Conservation (phyloP, 1,140 invertebrate genomes). For the Trypoxylus dichotomus region DNA sequence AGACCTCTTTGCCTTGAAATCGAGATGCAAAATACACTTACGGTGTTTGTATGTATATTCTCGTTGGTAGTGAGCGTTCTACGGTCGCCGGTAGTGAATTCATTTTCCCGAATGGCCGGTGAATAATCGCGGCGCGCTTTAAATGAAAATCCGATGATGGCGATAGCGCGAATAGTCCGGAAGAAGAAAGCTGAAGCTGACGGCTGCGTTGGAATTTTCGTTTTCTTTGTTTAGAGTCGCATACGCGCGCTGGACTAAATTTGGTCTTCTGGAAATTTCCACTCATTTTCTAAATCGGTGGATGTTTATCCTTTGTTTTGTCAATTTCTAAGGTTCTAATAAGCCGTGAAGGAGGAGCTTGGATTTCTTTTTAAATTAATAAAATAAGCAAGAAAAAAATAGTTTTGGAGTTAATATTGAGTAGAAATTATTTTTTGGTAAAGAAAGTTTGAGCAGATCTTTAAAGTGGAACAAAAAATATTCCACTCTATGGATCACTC, state of each 20-base stretch:
- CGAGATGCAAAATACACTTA: constrained; percentile 33
- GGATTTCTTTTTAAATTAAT: too few species aligned
- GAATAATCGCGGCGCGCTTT: background rate
- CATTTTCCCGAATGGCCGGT: background rate
- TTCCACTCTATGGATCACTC: too few species aligned
- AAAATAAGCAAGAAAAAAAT: too few species aligned
- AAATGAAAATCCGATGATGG: constrained; percentile 17
- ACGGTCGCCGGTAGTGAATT: background rate
- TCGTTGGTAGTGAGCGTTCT: background rate
- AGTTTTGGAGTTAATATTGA: too few species aligned
- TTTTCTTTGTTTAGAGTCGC: constrained; percentile 12
- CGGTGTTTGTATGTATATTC: background rate
- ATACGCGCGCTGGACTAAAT: background rate
- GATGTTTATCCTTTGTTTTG: too few species aligned
- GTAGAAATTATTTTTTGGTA: too few species aligned
- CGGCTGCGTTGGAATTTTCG: constrained; percentile 12
- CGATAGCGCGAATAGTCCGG: constrained; percentile 17
- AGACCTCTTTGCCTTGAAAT: constrained; percentile 39
- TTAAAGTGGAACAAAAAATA: too few species aligned
- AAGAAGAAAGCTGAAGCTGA: constrained; percentile 16
- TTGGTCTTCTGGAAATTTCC: background rate
- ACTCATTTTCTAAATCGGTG: background rate
- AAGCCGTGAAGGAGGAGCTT: too few species aligned
- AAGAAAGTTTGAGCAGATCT: too few species aligned
- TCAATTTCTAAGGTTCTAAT: too few species aligned